These are phyloP conservation scores for Alethe castanea DNA, from an alignment of 2,113 vertebrate genomes.

Conservation along the genomic window DNA sequence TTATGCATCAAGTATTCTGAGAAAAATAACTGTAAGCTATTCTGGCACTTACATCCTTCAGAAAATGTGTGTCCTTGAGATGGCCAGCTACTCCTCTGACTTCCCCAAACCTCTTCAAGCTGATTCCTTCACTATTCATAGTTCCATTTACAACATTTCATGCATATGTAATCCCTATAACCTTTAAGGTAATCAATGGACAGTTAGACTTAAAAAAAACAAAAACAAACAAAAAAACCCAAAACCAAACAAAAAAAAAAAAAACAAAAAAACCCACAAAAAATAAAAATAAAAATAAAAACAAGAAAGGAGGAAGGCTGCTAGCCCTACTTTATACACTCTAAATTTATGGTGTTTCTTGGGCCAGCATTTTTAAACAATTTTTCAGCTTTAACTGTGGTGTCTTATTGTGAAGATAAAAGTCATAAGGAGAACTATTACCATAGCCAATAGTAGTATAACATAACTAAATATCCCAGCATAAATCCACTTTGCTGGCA, in stretches of 20 bases:
- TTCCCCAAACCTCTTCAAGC: conserved; percentile 34
- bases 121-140: background rate
- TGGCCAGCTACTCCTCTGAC: conserved; percentile 21
- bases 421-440: conserved; percentile 34
- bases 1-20: conserved; percentile 30
- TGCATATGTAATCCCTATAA: conserved; percentile 43
- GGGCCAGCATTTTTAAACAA: background rate
- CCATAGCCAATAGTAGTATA: background rate
- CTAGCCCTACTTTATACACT: background rate
- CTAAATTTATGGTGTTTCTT: conserved; percentile 31
- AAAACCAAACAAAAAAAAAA: background rate
- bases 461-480: conserved; percentile 29
- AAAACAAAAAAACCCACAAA: background rate
- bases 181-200: conserved; percentile 20
- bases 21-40: conserved; percentile 54
- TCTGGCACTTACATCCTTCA: background rate
- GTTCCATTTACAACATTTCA: background rate
- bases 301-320: background rate
- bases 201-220: background rate
- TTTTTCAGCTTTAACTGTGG: conserved; percentile 49
- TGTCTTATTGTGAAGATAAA: conserved; percentile 36
- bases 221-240: background rate
- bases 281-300: background rate
- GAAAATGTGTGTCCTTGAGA: conserved; percentile 20
- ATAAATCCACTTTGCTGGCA: conserved; percentile 37